Conservation (phyloP, 1,140 invertebrate species). For the Homalodisca vitripennis region DNA sequence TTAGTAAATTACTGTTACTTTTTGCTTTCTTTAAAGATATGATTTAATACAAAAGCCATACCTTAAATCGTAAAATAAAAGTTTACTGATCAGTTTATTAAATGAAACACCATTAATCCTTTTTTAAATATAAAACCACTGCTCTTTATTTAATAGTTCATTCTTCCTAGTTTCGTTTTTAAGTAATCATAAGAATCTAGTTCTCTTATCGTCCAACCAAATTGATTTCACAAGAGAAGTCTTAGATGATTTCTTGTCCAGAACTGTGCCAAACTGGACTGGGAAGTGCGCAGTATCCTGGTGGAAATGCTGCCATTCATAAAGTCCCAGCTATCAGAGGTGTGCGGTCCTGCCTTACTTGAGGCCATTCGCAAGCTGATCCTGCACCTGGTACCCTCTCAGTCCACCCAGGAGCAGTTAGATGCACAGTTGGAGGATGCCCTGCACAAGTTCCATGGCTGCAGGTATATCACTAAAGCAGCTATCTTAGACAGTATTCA, state of each 20-base stretch:
- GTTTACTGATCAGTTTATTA: too few relatives aligned
- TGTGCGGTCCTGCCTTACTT: constrained; percentile 18
- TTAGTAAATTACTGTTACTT: too few relatives aligned
- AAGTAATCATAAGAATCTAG: too few relatives aligned
- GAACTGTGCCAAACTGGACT: constrained; percentile 30
- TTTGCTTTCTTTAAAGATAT: too few relatives aligned
- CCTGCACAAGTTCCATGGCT: constrained; percentile 38
- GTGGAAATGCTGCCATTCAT: constrained; percentile 27
- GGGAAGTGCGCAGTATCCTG: constrained; percentile 26
- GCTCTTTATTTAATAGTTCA: not conserved
- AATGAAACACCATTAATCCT: too few relatives aligned
- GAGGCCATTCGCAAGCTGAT: constrained; percentile 27
- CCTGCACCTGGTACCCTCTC: constrained; percentile 22
- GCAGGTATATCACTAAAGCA: constrained; percentile 34
- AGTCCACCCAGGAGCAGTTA: constrained; percentile 27
- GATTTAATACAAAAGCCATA: too few relatives aligned
- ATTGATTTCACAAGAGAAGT: too few relatives aligned
- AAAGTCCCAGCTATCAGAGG: constrained; percentile 20
- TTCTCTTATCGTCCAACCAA: too few relatives aligned
- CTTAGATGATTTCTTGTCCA: not conserved
- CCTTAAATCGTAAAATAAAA: too few relatives aligned
- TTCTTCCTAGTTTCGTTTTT: not conserved
- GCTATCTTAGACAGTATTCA: too few relatives aligned
- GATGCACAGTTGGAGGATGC: constrained; percentile 33
- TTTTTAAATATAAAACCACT: too few relatives aligned